A percentile compares a stretch with the other conserved stretches of the same genome.
These are phyloP conservation scores for Platynereis dumerilii DNA, from an alignment of 2,888 invertebrate genomes.

Conservation along the genomic window DNA sequence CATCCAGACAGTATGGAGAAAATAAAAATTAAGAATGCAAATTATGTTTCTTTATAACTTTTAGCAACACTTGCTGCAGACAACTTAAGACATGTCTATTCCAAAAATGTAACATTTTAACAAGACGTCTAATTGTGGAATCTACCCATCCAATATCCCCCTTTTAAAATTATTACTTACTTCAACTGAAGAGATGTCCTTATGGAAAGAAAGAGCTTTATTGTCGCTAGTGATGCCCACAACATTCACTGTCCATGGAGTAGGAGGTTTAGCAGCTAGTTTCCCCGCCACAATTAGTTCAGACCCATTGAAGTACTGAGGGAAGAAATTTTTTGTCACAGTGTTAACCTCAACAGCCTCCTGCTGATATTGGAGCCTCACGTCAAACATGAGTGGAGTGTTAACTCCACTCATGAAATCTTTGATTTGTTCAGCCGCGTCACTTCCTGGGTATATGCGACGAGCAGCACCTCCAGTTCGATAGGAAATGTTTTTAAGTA, in stretches of 20 bases:
- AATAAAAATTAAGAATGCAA: too few relatives aligned
- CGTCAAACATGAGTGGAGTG: constrained; percentile 73
- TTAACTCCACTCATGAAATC: constrained; percentile 72
- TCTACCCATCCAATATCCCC: too few relatives aligned
- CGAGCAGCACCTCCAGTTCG: constrained; percentile 73
- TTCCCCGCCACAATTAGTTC: constrained; percentile 73
- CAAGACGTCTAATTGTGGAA: too few relatives aligned
- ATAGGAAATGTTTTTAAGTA: constrained; percentile 73
- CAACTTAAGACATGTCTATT: too few relatives aligned
- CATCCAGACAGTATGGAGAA: too few relatives aligned
- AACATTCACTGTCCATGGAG: constrained; percentile 18
- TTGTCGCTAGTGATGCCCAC: constrained; percentile 14
- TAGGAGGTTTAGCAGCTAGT: constrained; percentile 31
- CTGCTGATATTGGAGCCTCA: constrained; percentile 55
- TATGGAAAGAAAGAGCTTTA: neutral
- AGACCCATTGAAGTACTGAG: constrained; percentile 71
- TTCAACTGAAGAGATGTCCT: neutral
- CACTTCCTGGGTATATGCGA: constrained; percentile 77
- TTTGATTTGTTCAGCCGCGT: constrained; percentile 73
- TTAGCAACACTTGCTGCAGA: too few relatives aligned
- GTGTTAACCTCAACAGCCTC: constrained; percentile 19
- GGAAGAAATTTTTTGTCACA: constrained; percentile 63
- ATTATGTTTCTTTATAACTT: too few relatives aligned
- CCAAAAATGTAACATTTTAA: too few relatives aligned
- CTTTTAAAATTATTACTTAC: too few relatives aligned